A percentile compares a stretch with the other conserved stretches of the same genome.
Conservation (phyloP, 2,888 invertebrate species). For the Zelleria hepariella region DNA sequence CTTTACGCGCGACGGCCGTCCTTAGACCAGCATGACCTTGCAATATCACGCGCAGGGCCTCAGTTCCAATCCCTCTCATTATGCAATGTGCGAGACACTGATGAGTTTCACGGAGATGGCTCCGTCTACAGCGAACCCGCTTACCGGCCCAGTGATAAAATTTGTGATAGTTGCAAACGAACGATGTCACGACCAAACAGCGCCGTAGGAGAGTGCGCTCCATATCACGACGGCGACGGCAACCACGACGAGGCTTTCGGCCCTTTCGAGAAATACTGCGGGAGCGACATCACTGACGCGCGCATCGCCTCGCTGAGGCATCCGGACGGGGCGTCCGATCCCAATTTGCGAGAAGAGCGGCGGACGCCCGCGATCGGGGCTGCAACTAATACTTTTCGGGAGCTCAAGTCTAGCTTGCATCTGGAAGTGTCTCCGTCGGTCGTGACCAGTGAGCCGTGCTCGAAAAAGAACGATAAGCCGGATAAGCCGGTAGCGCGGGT, state of each 20-base stretch:
- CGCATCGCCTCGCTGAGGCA: constrained; percentile 83
- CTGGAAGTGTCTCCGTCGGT: constrained; percentile 68
- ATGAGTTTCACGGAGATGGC: constrained; percentile 78
- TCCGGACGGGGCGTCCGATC: constrained; percentile 95
- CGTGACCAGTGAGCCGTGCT: constrained; percentile 71
- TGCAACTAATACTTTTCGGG: constrained; percentile 73
- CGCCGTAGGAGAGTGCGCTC: constrained; percentile 76
- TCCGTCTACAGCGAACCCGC: constrained; percentile 91
- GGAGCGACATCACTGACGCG: constrained; percentile 64
- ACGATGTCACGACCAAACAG: constrained; percentile 79
- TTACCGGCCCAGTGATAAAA: constrained; percentile 79
- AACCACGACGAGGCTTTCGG: constrained; percentile 64
- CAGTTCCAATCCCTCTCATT: constrained; percentile 80
- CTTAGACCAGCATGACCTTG: constrained; percentile 69
- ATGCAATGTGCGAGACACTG: constrained; percentile 78
- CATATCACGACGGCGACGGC: constrained; percentile 70
- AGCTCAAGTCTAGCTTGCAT: constrained; percentile 64
- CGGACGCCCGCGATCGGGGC: constrained; percentile 76
- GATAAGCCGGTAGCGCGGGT: constrained; percentile 77
- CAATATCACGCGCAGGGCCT: constrained; percentile 58
- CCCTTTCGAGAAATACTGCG: constrained; percentile 77
- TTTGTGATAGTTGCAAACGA: constrained; percentile 82
- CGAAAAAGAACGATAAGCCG: constrained; percentile 74
- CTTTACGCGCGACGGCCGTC: constrained; percentile 82
- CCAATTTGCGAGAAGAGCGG: constrained; percentile 83